phyloP scores from a whole-genome alignment of 2,888 invertebrate species.

The Venustoraphidia nigricollis region DNA sequence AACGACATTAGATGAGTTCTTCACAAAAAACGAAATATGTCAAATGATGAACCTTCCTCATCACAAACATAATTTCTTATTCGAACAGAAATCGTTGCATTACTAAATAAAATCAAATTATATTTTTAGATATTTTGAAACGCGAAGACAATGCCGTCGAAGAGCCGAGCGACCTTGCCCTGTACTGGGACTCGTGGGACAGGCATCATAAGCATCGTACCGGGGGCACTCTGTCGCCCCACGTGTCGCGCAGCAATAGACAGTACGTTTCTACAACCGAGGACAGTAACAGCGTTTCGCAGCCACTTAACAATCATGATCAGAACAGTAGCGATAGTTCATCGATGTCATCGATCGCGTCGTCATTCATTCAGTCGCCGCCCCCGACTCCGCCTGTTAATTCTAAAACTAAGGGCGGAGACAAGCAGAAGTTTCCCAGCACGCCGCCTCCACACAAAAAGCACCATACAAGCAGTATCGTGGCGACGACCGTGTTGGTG shows the following conservation, averaged over 20 bases:
- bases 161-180: constrained; percentile 39
- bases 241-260: constrained; percentile 21
- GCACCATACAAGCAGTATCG: constrained; percentile 39
- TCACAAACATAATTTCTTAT: too few species aligned
- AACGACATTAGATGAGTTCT: too few species aligned
- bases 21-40: too few species aligned
- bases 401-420: constrained; percentile 22
- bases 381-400: constrained; percentile 34
- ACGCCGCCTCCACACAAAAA: constrained; percentile 70
- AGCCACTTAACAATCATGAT: constrained; percentile 10
- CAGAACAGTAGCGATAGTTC: constrained; percentile 23
- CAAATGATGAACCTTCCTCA: too few species aligned
- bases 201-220: constrained; percentile 36
- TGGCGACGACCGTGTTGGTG: constrained; percentile 22
- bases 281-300: too few species aligned
- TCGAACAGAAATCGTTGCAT: too few species aligned
- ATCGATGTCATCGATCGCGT: constrained; percentile 23
- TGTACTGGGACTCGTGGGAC: constrained; percentile 95
- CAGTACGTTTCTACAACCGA: too few species aligned
- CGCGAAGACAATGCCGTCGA: constrained; percentile 39
- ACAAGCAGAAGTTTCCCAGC: constrained; percentile 44
- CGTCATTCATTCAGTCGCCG: constrained; percentile 32
- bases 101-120: not conserved
- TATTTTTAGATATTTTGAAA: constrained; percentile 38
- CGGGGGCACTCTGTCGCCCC: constrained; percentile 32